These are phyloP conservation scores for Urocynchramus pylzowi DNA, from an alignment of 2,113 vertebrate species.

Conservation along the genomic window DNA sequence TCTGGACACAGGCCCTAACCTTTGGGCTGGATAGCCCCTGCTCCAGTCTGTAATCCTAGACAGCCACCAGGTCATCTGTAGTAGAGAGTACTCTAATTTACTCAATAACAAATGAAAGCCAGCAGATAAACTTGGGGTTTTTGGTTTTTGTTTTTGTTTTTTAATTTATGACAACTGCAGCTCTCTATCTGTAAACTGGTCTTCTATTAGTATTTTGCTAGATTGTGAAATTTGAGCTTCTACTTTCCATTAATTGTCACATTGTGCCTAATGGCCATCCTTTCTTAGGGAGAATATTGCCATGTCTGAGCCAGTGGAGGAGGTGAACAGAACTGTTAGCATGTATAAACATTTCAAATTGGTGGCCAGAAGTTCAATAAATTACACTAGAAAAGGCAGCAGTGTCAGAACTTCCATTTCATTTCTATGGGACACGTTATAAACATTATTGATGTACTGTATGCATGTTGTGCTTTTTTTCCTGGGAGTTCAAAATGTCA, in stretches of 20 bases:
- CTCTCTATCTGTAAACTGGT: background rate
- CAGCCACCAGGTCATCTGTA: conserved; percentile 11
- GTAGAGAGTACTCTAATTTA: background rate
- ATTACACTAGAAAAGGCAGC: background rate
- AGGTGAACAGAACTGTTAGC: background rate
- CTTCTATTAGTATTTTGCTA: background rate
- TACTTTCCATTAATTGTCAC: background rate
- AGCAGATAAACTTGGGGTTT: background rate
- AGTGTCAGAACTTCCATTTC: background rate
- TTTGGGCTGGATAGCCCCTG: conserved; percentile 30
- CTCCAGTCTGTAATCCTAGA: conserved; percentile 34
- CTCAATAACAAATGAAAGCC: background rate
- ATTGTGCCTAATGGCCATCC: background rate
- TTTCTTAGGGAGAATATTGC: background rate
- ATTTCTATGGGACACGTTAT: background rate
- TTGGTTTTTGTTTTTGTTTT: background rate
- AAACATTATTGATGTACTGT: background rate
- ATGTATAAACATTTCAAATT: background rate
- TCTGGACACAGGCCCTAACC: conserved; percentile 39
- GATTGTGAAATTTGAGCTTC: background rate
- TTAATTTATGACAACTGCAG: background rate
- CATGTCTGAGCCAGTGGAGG: background rate
- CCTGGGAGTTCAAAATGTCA: background rate
- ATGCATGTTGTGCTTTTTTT: background rate
- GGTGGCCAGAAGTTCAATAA: background rate